phyloP scores from a whole-genome alignment of 2,113 vertebrate species.

The Nothobranchius furzeri region DNA sequence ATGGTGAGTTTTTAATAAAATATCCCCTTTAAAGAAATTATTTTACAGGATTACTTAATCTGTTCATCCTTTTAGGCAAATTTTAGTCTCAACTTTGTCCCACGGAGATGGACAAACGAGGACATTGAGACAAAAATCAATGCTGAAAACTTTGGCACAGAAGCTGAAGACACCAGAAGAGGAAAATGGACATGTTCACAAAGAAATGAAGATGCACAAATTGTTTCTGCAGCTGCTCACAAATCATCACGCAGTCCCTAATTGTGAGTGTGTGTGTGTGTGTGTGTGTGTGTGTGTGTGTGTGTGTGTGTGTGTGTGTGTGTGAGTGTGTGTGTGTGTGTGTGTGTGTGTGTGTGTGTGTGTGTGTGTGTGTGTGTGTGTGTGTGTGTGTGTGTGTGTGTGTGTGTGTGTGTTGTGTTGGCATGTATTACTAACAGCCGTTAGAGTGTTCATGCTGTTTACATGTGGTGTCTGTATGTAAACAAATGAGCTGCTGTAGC shows the following conservation, averaged over 20 bases:
- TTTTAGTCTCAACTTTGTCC: no score
- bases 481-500: conserved; percentile 40
- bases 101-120: no score
- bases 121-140: neutral
- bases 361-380: conserved; percentile 17
- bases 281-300: conserved; percentile 15
- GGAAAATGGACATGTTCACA: neutral
- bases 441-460: conserved; percentile 47
- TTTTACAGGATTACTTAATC: no score
- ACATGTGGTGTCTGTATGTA: conserved; percentile 38
- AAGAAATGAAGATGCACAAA: neutral
- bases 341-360: conserved; percentile 16
- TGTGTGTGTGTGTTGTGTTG: conserved; percentile 5
- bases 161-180: neutral
- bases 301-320: conserved; percentile 7
- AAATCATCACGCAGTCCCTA: neutral
- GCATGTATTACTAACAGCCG: conserved; percentile 36
- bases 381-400: conserved; percentile 11
- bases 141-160: neutral
- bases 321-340: conserved; percentile 12
- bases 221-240: conserved; percentile 1
- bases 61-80: no score
- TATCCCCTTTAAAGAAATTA: no score
- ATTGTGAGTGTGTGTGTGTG: conserved; percentile 10
- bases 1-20: no score